Evolutionary conservation across 2,113 vertebrate species (phyloP), one percentile per base, ranked within the genome.

Genomic region (Opisthocomus hoazin): DNA sequence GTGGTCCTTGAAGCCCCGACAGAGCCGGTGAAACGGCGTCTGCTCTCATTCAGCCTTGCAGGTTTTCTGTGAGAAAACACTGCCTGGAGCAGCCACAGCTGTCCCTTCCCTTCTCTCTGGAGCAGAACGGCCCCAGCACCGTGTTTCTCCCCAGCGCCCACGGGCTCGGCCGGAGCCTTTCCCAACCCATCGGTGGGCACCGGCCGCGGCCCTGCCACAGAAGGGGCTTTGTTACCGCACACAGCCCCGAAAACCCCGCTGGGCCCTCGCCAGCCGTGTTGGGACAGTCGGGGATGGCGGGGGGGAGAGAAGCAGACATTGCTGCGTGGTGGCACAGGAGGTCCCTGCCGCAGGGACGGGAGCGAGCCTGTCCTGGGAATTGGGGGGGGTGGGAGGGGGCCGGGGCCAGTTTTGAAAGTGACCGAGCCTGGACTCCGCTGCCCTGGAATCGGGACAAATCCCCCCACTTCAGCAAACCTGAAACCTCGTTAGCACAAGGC

Each of bases 251-350:
- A n/a, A n/a, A 9, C 15, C 46, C 51, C 7, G 6, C 66, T 46
- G n/a, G n/a, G 27, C 56, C 21, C 7, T 32, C 17, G 2, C 15
- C 37, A 4, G 27, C 36, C 9, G 1, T 32, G 29, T 12, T 3
- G 5, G 46, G 41, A 26, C 4, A 8, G 6, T 19, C 30, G 11
- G 45, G 43, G 17, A 45, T 11, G 18, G 32, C n/a, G 26, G 30
- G 30, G 3, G 58, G 43, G 39, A 46, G 29, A 41, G 43, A 32
- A 13, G 57, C 22, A 13, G 12, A 56, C 1, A 5, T 12, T 2
- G 2, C 57, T 64, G 63, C 7, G 0, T 4, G 17, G 43, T 18
- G 51, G n/a, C 2, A 4, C 6, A 37, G 41, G 51, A n/a, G 54
- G 13, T 56, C 63, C 22, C 69, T 36, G 57, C 19, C 15, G 9